These are phyloP conservation scores for Tinea semifulvella DNA, from an alignment of 2,888 invertebrate species.

Conservation along the genomic window DNA sequence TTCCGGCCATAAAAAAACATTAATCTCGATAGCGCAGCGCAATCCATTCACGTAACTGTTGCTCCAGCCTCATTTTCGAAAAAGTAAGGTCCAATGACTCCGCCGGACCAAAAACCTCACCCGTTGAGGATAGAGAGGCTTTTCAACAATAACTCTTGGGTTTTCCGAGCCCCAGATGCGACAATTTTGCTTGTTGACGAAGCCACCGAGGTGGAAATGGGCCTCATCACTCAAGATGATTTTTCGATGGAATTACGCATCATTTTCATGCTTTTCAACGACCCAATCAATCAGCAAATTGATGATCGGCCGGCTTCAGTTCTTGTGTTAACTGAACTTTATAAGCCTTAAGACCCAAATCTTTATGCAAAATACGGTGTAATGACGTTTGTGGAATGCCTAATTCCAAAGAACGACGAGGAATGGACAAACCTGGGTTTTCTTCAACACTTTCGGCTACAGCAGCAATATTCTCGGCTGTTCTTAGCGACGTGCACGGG, in stretches of 20 bases:
- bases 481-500: conserved; percentile 14
- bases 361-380: conserved; percentile 20
- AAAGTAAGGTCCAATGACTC: no score
- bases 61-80: no score
- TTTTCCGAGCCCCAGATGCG: conserved; percentile 15
- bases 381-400: conserved; percentile 20
- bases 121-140: no score
- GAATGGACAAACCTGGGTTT: conserved; percentile 19
- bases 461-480: conserved; percentile 16
- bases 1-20: no score
- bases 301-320: conserved; percentile 19
- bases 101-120: no score
- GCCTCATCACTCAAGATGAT: conserved; percentile 15
- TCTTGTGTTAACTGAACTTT: conserved; percentile 21
- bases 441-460: conserved; percentile 17
- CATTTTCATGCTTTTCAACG: conserved; percentile 19
- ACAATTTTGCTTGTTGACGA: conserved; percentile 15
- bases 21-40: no score
- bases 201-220: conserved; percentile 13
- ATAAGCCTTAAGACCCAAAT: conserved; percentile 18
- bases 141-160: no score
- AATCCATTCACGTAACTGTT: no score
- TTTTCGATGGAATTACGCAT: conserved; percentile 17
- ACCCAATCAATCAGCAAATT: conserved; percentile 19
- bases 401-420: conserved; percentile 16